Percentiles rank a stretch among this genome's conserved stretches.
phyloP scores from a whole-genome alignment of 2,888 invertebrate species.

The Eulithis testata region DNA sequence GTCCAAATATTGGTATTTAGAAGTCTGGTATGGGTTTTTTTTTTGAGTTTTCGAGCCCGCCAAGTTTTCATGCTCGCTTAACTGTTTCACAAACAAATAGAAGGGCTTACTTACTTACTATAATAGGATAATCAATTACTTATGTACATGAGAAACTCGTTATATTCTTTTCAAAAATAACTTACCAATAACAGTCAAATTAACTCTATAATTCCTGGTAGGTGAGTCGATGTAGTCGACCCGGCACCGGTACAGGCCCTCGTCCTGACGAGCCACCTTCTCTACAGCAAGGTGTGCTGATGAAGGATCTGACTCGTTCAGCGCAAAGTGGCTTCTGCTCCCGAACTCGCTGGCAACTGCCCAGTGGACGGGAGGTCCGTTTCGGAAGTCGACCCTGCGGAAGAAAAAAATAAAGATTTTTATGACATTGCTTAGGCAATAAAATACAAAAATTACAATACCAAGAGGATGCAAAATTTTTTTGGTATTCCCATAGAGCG shows the following conservation, averaged over 20 bases:
- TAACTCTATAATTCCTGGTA: conserved; percentile 93
- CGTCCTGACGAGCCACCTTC: conserved; percentile 89
- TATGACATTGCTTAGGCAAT: neutral
- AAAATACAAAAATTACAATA: neutral
- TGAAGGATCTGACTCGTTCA: conserved; percentile 88
- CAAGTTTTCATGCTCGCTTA: no score
- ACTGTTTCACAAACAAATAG: no score
- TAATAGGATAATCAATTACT: no score
- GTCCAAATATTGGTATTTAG: no score
- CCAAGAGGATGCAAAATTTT: no score
- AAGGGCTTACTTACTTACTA: no score
- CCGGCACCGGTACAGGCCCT: conserved; percentile 94
- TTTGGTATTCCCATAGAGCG: no score
- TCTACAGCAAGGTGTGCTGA: conserved; percentile 90
- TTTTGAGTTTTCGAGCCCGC: no score
- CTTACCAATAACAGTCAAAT: conserved; percentile 95
- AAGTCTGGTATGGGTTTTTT: no score
- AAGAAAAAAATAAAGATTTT: conserved; percentile 1
- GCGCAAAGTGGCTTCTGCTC: conserved; percentile 89
- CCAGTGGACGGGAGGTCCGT: conserved; percentile 89
- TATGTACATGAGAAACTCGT: no score
- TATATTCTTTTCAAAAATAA: conserved; percentile 37
- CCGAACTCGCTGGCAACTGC: conserved; percentile 92
- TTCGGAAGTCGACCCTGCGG: conserved; percentile 90
- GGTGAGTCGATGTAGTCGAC: conserved; percentile 96